Percentiles rank a stretch among this genome's conserved stretches.
Conservation (phyloP, 1,140 invertebrate genomes). For the Penaeus vannamei region DNA sequence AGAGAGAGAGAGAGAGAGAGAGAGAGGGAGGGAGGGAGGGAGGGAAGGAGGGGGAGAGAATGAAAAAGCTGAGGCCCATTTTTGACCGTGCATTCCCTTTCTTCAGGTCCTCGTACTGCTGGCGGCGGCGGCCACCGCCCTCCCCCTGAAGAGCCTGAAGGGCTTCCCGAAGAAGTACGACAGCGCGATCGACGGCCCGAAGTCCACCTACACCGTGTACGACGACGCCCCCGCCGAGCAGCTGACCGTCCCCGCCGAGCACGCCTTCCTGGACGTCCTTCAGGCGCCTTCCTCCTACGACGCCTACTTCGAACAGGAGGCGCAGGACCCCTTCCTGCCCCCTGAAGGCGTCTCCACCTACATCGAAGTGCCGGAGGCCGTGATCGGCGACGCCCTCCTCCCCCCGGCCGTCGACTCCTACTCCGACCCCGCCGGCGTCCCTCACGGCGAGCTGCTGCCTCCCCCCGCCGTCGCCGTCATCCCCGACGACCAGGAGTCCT, state of each 20-base stretch:
- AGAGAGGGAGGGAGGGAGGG: neutral
- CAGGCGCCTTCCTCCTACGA: conserved; percentile 37
- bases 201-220: conserved; percentile 27
- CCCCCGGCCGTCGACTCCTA: conserved; percentile 44
- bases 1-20: neutral
- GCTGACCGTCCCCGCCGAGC: conserved; percentile 2
- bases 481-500: neutral
- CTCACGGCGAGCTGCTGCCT: neutral
- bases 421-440: neutral
- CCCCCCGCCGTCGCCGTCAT: neutral
- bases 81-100: neutral
- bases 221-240: neutral
- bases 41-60: too few species aligned
- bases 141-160: conserved; percentile 38
- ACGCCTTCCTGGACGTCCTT: neutral
- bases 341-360: conserved; percentile 35
- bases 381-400: neutral
- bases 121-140: neutral
- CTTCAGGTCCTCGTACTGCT: conserved; percentile 14
- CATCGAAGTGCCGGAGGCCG: neutral
- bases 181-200: conserved; percentile 2
- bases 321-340: conserved; percentile 1
- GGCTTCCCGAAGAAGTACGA: conserved; percentile 53
- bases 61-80: neutral
- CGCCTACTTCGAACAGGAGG: conserved; percentile 30